Evolutionary conservation across 2,113 vertebrate species (phyloP).

Genomic region (Callithrix jacchus): DNA sequence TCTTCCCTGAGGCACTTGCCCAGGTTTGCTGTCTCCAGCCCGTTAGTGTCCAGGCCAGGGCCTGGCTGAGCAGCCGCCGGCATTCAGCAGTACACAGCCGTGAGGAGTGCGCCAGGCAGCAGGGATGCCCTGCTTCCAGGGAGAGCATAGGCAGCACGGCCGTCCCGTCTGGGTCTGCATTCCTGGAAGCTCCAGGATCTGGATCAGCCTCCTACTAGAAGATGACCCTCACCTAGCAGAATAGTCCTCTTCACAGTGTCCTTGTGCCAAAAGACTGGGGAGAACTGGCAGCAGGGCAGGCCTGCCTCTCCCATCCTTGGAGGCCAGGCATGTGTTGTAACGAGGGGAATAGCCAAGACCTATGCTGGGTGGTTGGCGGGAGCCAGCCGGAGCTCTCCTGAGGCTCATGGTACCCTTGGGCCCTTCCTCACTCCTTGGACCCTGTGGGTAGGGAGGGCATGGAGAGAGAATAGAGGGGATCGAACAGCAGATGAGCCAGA

Average conservation of each 20-base stretch:
- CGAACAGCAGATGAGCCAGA: not conserved
- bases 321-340: not conserved
- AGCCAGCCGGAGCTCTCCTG: not conserved
- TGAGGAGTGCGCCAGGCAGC: not conserved
- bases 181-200: not conserved
- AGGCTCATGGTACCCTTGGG: accelerated
- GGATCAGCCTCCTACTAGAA: not conserved
- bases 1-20: not conserved
- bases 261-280: not conserved
- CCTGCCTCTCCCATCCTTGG: not conserved
- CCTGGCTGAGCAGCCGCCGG: not conserved
- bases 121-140: not conserved
- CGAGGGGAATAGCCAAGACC: too few relatives aligned
- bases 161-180: not conserved
- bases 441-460: not conserved
- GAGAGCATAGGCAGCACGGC: not conserved
- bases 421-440: not conserved
- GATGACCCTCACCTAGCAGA: not conserved
- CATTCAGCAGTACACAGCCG: not conserved
- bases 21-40: not conserved
- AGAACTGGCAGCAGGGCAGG: not conserved
- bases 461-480: not conserved
- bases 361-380: not conserved
- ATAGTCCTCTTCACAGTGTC: not conserved
- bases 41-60: not conserved